A percentile compares a stretch with the other conserved stretches of the same genome.
phyloP scores from a whole-genome alignment of 1,140 invertebrate species.

The Goniozus legneri region DNA sequence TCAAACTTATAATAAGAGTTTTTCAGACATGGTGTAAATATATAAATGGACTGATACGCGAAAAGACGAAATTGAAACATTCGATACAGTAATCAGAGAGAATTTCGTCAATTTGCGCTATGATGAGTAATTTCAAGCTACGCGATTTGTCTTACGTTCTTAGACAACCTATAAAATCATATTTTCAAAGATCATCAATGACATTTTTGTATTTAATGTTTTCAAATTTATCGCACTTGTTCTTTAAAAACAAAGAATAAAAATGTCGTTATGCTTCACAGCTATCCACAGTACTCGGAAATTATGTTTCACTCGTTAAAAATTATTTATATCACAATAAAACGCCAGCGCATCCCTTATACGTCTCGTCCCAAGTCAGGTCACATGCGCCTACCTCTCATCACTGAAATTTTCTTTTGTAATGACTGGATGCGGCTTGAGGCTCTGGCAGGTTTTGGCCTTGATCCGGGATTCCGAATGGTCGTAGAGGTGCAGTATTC shows the following conservation, averaged over 20 bases:
- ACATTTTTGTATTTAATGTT: neutral
- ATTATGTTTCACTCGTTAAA: constrained; percentile 37
- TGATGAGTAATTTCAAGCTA: no score
- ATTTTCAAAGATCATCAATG: no score
- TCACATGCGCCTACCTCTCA: no score
- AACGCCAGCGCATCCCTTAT: constrained; percentile 40
- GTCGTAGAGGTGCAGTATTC: constrained; percentile 29
- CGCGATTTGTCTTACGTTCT: no score
- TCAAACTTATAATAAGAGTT: constrained; percentile 26
- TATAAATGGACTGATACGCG: constrained; percentile 9
- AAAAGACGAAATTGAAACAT: constrained; percentile 17
- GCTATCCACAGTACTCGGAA: constrained; percentile 37
- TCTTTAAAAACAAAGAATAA: constrained; percentile 9
- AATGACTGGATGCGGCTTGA: constrained; percentile 34
- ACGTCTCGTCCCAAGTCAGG: no score
- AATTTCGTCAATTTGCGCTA: no score
- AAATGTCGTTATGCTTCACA: constrained; percentile 29
- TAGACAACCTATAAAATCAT: no score
- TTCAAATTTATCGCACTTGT: no score
- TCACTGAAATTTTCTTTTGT: no score
- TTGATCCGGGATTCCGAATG: constrained; percentile 31
- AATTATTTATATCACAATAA: constrained; percentile 49
- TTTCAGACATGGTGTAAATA: constrained; percentile 19
- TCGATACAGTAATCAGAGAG: no score
- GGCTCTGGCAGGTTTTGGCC: constrained; percentile 48